phyloP scores from a whole-genome alignment of 23 tunicate species.

The Diplosoma virens region DNA sequence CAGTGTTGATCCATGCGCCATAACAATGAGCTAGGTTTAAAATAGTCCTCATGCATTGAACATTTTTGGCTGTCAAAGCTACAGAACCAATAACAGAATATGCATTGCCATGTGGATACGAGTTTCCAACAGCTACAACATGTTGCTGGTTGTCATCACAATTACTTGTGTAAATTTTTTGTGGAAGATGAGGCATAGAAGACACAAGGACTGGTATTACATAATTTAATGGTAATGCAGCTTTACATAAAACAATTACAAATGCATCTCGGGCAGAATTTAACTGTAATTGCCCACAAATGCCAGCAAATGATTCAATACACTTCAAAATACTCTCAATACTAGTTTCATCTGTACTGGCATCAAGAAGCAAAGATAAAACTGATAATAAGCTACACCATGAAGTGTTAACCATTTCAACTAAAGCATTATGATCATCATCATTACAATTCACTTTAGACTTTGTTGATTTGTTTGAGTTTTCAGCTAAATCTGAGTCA shows the following conservation, averaged over 20 bases:
- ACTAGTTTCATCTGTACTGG: slow-evolving; percentile 75
- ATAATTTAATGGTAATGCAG: slow-evolving; percentile 73
- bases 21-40: slow-evolving; percentile 68
- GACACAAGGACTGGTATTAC: slow-evolving; percentile 66
- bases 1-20: slow-evolving; percentile 84
- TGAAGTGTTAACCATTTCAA: slow-evolving; percentile 65
- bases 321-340: slow-evolving; percentile 70
- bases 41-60: slow-evolving; percentile 84
- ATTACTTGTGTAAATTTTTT: slow-evolving; percentile 46
- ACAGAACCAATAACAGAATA: slow-evolving; percentile 43
- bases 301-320: slow-evolving; percentile 75
- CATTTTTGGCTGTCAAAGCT: slow-evolving; percentile 80
- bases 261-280: slow-evolving; percentile 85
- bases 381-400: slow-evolving; percentile 70
- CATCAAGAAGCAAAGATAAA: slow-evolving; percentile 67
- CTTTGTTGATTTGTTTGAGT: background rate
- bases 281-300: slow-evolving; percentile 74
- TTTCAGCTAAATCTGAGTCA: slow-evolving; percentile 50
- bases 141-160: slow-evolving; percentile 58
- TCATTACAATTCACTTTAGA: background rate
- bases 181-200: slow-evolving; percentile 71
- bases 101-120: slow-evolving; percentile 34
- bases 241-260: slow-evolving; percentile 81
- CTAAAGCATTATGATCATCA: background rate
- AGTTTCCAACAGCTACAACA: slow-evolving; percentile 87